Conservation (phyloP, 2,113 vertebrate species). For the Actenoides hombroni region DNA sequence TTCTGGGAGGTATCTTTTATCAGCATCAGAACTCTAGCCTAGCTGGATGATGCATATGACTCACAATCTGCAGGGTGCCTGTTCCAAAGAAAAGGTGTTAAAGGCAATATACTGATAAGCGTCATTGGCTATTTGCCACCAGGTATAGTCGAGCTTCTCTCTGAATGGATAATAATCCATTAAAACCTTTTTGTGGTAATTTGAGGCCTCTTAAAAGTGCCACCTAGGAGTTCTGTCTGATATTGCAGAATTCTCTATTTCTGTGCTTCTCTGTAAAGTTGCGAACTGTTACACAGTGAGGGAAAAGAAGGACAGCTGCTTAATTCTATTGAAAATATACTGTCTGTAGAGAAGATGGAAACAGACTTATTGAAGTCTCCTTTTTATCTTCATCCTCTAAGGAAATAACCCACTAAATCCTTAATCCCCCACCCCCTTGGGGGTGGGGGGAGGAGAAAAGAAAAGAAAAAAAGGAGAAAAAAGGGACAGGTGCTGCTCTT, state of each 20-base stretch:
- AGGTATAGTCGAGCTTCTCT: background rate
- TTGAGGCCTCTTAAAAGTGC: background rate
- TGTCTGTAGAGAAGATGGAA: conserved; percentile 3
- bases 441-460: background rate
- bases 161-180: background rate
- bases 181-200: background rate
- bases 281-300: background rate
- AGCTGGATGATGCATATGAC: background rate
- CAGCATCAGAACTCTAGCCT: background rate
- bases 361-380: conserved; percentile 4
- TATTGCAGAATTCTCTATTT: background rate
- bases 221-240: background rate
- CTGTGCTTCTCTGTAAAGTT: background rate
- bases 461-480: background rate
- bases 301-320: conserved; percentile 1
- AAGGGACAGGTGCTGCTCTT: conserved; percentile 14
- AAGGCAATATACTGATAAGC: background rate
- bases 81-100: background rate
- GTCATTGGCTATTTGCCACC: background rate
- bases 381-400: conserved; percentile 44
- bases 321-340: conserved; percentile 39
- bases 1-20: background rate
- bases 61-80: background rate
- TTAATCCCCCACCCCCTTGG: background rate
- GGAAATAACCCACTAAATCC: conserved; percentile 59